Evolutionary conservation across 2,888 invertebrate species (phyloP).

Genomic region (Eupithecia centaureata): DNA sequence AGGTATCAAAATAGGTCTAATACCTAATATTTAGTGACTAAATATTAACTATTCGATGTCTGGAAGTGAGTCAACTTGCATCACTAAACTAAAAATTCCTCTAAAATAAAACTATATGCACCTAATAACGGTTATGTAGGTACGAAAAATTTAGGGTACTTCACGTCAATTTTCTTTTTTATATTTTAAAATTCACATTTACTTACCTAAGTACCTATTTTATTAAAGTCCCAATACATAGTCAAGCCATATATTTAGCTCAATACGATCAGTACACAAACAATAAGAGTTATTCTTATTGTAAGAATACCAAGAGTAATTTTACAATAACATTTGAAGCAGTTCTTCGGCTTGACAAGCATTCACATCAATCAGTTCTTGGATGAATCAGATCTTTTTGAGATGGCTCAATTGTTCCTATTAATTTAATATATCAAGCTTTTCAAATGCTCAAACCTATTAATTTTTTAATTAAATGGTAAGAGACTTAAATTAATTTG

Average conservation of each 20-base stretch:
- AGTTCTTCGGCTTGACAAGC: constrained; percentile 1
- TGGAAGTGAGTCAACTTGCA: constrained; percentile 24
- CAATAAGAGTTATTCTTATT: neutral
- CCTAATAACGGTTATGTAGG: neutral
- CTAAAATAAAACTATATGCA: neutral
- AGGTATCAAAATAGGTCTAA: neutral
- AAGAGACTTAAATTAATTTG: neutral
- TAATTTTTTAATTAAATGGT: neutral
- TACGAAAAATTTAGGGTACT: neutral
- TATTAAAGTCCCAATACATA: neutral
- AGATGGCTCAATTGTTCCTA: neutral
- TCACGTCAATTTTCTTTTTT: too few relatives aligned
- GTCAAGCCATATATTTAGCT: neutral
- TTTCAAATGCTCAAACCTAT: neutral
- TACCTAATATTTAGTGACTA: neutral
- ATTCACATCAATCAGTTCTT: neutral
- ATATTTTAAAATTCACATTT: too few relatives aligned
- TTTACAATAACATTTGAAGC: neutral
- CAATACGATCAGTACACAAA: neutral
- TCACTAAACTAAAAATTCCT: constrained; percentile 3
- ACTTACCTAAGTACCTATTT: neutral
- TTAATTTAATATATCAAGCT: neutral
- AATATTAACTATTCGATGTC: constrained; percentile 23
- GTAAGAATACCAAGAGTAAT: neutral
- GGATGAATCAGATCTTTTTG: neutral